Base-by-base conservation (phyloP, 1,140 invertebrate species). In the Thaumatotibia leucotreta region DNA sequence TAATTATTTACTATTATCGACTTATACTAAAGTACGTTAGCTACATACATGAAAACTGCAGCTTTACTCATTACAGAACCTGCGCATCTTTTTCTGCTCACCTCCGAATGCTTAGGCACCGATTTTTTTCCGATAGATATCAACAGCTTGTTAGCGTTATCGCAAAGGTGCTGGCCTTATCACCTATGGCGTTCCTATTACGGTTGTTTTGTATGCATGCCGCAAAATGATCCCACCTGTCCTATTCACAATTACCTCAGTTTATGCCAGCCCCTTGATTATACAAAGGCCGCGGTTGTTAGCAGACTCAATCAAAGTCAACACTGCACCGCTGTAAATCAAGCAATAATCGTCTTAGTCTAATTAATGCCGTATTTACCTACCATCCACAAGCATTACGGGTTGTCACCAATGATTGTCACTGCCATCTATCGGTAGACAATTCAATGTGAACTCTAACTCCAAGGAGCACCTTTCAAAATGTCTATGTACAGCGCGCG, bases 261-360 rank as follows among this genome's bases (percentile, higher is more conserved):
- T 58, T 52, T 27, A 58, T 54, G 23, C 23, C 52, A 58, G 17
- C 10, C 23, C 52, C 27, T 45, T 31, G 52, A 58, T 58, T 58
- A 17, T 29, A 29, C 52, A 58, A 58, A 58, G 52, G 52, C 24
- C 24, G 24, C 22, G 52, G 11, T 58, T 27, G 52, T 58, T 58
- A 58, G 24, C 52, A 5, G 52, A 27, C 52, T 58, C 23, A 58
- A 58, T 58, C 52, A 58, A 27, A 58, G 24, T 58, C 52, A 58
- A 58, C 52, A 58, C 24, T 58, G 23, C 52, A 58, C 22, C 24
- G 49, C 52, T 58, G 52, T 58, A 58, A 58, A 58, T 58, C 52
- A 58, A 31, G 52, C 52, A 58, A 58, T 58, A 58, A 58, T 58
- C 52, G 52, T 58, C 52, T 58, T 58, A 58, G 52, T 58, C 23